Evolutionary conservation across 2,113 vertebrate genomes (phyloP).

Genomic region (Pterocles burchelli): DNA sequence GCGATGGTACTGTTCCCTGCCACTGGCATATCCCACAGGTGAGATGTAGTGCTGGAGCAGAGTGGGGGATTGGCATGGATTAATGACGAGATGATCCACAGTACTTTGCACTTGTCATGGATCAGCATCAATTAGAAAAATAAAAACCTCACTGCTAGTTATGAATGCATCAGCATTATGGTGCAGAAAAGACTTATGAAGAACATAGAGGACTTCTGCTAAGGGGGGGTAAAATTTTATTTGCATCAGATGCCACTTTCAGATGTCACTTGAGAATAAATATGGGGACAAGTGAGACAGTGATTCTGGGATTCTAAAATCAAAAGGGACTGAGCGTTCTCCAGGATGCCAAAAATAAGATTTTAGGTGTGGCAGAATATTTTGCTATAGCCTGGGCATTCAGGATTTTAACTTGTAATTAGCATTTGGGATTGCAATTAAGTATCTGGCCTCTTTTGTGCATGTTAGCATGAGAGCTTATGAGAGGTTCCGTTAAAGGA

Average conservation of each 20-base stretch:
- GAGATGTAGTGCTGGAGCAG: neutral
- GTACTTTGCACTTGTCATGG: neutral
- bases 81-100: neutral
- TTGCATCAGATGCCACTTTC: neutral
- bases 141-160: neutral
- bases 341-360: neutral
- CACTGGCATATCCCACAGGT: neutral
- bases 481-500: neutral
- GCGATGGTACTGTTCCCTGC: neutral
- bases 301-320: neutral
- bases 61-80: neutral
- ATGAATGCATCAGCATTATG: neutral
- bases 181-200: neutral
- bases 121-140: neutral
- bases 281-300: neutral
- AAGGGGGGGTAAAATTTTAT: neutral
- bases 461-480: neutral
- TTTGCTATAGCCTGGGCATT: neutral
- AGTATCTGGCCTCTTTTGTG: neutral
- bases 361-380: neutral
- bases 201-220: neutral
- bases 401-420: neutral
- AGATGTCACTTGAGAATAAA: neutral
- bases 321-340: neutral
- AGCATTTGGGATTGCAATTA: neutral